These are phyloP conservation scores for Sycophila texana DNA, from an alignment of 2,888 invertebrate species.

Conservation along the genomic window DNA sequence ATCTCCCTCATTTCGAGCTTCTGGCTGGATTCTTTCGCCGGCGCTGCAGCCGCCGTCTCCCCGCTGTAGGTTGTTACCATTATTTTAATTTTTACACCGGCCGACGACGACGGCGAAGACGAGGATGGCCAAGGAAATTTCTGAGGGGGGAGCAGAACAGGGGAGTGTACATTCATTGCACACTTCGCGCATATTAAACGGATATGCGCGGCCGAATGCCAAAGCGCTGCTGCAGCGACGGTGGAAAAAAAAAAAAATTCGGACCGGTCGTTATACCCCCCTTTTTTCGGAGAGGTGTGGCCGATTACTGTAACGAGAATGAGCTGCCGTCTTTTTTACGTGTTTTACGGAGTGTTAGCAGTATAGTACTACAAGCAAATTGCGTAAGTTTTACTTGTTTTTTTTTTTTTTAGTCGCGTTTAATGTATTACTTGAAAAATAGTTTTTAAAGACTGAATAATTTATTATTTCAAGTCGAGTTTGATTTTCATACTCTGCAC, in stretches of 20 bases:
- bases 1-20: slow-evolving; percentile 22
- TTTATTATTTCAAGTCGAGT: no score
- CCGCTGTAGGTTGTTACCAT: slow-evolving; percentile 47
- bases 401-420: no score
- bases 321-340: no score
- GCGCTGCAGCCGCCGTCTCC: background rate
- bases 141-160: slow-evolving; percentile 5
- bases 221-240: background rate
- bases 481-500: no score
- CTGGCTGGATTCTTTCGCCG: background rate
- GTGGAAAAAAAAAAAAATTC: background rate
- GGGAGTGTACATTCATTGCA: slow-evolving; percentile 27
- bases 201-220: slow-evolving; percentile 8
- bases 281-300: no score
- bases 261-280: background rate
- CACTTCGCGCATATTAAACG: slow-evolving; percentile 53
- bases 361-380: no score
- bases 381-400: no score
- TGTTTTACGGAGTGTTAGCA: no score
- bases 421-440: no score
- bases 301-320: no score
- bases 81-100: slow-evolving; percentile 55
- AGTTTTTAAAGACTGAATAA: no score
- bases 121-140: slow-evolving; percentile 24
- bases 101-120: slow-evolving; percentile 12